phyloP scores from a whole-genome alignment of 2,888 invertebrate species.

The Melangyna quadrimaculata region DNA sequence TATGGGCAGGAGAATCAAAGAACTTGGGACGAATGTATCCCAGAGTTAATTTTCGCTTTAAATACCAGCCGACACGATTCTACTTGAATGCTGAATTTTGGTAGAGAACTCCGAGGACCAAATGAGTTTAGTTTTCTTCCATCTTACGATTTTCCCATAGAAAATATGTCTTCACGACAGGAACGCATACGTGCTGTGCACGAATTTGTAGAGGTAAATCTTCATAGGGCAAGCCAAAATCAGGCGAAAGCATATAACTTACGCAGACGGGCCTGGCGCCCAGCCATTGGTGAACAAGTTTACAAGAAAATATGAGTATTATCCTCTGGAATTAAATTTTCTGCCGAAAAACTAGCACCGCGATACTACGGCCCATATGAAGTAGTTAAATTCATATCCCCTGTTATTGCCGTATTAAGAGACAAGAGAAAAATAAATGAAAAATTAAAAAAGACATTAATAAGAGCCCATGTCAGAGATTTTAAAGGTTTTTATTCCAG shows the following conservation, averaged over 20 bases:
- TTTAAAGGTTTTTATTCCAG: neutral
- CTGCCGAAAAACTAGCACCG: neutral
- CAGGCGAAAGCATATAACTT: neutral
- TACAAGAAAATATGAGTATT: neutral
- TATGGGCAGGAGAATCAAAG: neutral
- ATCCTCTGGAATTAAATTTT: neutral
- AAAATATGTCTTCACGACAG: neutral
- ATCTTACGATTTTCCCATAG: neutral
- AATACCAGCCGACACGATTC: constrained; percentile 1
- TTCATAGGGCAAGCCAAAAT: neutral
- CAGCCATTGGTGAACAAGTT: too few relatives aligned
- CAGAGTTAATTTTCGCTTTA: constrained; percentile 12
- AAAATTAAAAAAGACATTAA: neutral
- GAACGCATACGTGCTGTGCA: neutral
- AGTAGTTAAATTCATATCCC: neutral
- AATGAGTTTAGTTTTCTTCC: neutral
- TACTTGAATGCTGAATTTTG: constrained; percentile 2
- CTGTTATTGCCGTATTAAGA: neutral
- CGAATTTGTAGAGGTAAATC: neutral
- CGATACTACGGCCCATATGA: neutral
- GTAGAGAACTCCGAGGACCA: constrained; percentile 10
- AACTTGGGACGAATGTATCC: constrained; percentile 18
- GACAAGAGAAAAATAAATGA: neutral
- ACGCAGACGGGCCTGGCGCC: neutral
- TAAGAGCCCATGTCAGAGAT: neutral